phyloP scores from a whole-genome alignment of 2,797 vertebrate species.

The Heterohyrax brucei region DNA sequence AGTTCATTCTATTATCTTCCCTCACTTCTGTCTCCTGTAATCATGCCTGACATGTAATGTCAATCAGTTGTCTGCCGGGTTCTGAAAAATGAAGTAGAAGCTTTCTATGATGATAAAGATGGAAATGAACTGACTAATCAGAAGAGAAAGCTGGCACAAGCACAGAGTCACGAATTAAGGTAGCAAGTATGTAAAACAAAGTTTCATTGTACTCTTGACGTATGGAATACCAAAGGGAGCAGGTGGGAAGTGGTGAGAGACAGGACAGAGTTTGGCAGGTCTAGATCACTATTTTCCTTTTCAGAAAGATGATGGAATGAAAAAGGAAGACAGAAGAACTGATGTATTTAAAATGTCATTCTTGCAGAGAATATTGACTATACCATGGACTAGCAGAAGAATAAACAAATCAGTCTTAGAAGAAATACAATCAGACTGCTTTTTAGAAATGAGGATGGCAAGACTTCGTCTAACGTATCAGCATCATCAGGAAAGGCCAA shows the following conservation, averaged over 20 bases:
- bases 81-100: background rate
- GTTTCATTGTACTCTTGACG: background rate
- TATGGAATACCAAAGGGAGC: rapidly evolving
- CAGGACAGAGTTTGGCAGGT: background rate
- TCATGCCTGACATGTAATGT: background rate
- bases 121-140: background rate
- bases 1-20: background rate
- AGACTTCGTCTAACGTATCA: background rate
- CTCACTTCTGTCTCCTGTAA: background rate
- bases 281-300: background rate
- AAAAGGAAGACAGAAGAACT: background rate
- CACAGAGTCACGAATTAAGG: background rate
- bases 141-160: background rate
- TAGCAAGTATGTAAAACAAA: rapidly evolving
- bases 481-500: background rate
- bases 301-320: background rate
- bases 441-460: background rate
- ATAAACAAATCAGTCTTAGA: background rate
- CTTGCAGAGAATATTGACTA: background rate
- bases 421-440: background rate
- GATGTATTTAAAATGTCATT: background rate
- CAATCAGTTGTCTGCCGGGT: background rate
- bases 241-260: background rate
- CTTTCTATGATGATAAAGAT: background rate
- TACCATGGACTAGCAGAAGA: background rate